phyloP scores from a whole-genome alignment of 2,888 invertebrate species.

The Xiphydria camelus region DNA sequence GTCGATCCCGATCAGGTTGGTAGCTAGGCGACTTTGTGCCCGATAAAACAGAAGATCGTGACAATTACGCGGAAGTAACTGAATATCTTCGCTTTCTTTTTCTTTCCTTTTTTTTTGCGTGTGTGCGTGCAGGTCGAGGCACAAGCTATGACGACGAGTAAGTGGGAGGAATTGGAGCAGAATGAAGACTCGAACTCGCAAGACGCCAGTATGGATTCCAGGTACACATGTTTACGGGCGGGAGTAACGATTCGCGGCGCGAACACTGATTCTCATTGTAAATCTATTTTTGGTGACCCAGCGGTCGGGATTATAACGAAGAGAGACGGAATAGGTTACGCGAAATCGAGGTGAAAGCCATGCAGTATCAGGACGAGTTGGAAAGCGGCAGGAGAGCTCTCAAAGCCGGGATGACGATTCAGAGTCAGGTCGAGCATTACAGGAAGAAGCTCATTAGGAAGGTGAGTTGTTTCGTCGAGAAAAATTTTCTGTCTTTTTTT shows the following conservation, averaged over 20 bases:
- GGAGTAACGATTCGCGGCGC: background rate
- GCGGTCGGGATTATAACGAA: constrained; percentile 64
- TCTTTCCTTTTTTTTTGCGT: background rate
- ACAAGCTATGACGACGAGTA: constrained; percentile 83
- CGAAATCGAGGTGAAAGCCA: constrained; percentile 93
- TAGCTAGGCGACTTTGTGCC: background rate
- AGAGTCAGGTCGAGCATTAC: constrained; percentile 89
- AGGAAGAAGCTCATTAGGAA: constrained; percentile 85
- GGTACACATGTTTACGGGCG: constrained; percentile 28
- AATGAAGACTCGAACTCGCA: constrained; percentile 55
- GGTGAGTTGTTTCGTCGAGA: constrained; percentile 57
- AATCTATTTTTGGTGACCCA: constrained; percentile 8
- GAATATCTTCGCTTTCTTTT: background rate
- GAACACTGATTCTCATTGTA: too few relatives aligned
- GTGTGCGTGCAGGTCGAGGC: constrained; percentile 66
- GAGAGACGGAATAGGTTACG: constrained; percentile 76
- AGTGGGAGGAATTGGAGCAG: constrained; percentile 80
- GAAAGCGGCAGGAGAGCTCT: constrained; percentile 80
- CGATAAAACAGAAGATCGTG: background rate
- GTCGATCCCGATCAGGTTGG: constrained; percentile 81
- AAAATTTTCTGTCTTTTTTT: constrained; percentile 1
- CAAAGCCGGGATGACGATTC: constrained; percentile 74
- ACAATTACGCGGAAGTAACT: background rate
- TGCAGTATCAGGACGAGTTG: constrained; percentile 95
- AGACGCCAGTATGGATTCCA: constrained; percentile 58